Evolutionary conservation across 2,113 vertebrate species (phyloP).

Genomic region (Notothenia coriiceps): DNA sequence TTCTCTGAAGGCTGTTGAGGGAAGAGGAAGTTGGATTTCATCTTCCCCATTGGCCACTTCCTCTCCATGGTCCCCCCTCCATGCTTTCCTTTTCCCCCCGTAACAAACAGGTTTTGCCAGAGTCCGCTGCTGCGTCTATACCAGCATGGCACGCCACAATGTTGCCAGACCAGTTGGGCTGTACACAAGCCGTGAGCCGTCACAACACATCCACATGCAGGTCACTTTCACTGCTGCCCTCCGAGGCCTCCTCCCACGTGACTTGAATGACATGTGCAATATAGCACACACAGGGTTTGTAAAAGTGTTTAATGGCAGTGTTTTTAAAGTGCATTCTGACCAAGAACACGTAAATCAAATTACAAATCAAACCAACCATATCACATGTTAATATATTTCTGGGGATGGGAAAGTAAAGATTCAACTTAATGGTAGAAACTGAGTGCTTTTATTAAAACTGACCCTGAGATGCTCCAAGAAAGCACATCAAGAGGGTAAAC

Average conservation of each 20-base stretch:
- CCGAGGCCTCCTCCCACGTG: neutral
- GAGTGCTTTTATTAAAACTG: constrained; percentile 15
- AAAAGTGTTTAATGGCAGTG: neutral
- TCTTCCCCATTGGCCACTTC: constrained; percentile 72
- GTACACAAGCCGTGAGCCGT: constrained; percentile 53
- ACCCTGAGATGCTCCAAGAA: constrained; percentile 1
- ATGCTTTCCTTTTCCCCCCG: constrained; percentile 15
- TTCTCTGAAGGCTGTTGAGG: constrained; percentile 58
- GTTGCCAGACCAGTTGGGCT: constrained; percentile 75
- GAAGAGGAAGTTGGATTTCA: constrained; percentile 75
- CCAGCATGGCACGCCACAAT: constrained; percentile 61
- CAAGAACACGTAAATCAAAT: neutral
- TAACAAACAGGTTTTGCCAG: constrained; percentile 75
- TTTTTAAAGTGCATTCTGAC: neutral
- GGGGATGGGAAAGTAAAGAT: neutral
- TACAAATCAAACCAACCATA: neutral
- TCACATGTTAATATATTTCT: neutral
- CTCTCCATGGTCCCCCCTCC: constrained; percentile 47
- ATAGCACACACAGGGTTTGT: neutral
- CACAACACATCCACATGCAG: constrained; percentile 60
- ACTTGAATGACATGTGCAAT: constrained; percentile 1
- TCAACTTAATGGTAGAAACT: neutral
- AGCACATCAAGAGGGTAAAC: constrained; percentile 35
- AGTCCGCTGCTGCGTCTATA: constrained; percentile 42
- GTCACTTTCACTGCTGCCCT: constrained; percentile 41